Conservation (phyloP, 2,797 vertebrate species). For the Pampus argenteus region DNA sequence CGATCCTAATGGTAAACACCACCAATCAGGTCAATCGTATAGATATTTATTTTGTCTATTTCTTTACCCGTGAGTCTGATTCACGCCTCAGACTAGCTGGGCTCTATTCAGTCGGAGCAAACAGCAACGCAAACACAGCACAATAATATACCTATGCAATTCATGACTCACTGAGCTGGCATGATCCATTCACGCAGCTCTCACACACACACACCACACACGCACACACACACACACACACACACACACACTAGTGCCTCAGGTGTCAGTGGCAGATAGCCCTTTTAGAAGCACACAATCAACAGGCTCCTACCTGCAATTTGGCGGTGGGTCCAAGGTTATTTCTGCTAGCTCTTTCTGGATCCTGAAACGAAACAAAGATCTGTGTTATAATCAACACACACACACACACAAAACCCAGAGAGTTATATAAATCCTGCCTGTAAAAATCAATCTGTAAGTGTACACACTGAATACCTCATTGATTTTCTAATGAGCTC, state of each 20-base stretch:
- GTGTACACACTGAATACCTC: conserved; percentile 64
- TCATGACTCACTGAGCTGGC: conserved; percentile 57
- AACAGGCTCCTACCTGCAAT: conserved; percentile 94
- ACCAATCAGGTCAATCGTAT: conserved; percentile 29
- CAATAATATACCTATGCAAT: conserved; percentile 47
- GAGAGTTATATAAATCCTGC: conserved; percentile 63
- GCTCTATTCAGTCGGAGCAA: conserved; percentile 37
- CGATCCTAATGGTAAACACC: conserved; percentile 49
- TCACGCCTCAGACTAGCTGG: conserved; percentile 31
- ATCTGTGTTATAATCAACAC: conserved; percentile 39
- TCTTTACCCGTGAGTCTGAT: conserved; percentile 2
- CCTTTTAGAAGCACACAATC: conserved; percentile 48
- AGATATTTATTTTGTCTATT: conserved; percentile 33
- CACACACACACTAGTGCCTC: conserved; percentile 29
- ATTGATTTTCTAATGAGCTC: conserved; percentile 75
- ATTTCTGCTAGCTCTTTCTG: conserved; percentile 98
- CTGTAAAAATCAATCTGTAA: conserved; percentile 64
- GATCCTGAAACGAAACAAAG: conserved; percentile 86
- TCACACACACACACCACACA: conserved; percentile 20
- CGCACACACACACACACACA: conserved; percentile 10
- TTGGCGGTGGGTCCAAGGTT: conserved; percentile 95
- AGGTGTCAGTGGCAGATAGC: conserved; percentile 43
- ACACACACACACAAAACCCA: conserved; percentile 20
- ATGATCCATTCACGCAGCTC: conserved; percentile 43
- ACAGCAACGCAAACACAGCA: conserved; percentile 31